phyloP scores from a whole-genome alignment of 2,113 vertebrate species.

The Accipiter virgatus region DNA sequence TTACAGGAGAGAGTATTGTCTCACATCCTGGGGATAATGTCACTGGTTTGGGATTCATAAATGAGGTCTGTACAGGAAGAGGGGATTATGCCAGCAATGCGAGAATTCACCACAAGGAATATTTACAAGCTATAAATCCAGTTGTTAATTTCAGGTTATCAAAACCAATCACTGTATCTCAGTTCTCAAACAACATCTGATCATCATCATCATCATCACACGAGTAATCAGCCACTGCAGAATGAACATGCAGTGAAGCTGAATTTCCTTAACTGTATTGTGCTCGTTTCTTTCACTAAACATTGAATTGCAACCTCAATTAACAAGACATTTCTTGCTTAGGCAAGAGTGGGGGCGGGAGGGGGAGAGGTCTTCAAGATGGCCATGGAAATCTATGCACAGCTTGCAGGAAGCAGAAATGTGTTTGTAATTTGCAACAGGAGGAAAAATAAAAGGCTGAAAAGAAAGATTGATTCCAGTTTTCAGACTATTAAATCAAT shows the following conservation, averaged over 20 bases:
- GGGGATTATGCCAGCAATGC: constrained; percentile 45
- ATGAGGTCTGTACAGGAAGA: constrained; percentile 63
- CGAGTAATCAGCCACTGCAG: not conserved
- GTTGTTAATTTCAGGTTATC: constrained; percentile 75
- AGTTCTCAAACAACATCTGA: constrained; percentile 55
- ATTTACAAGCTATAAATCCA: constrained; percentile 75
- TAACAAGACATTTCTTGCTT: constrained; percentile 60
- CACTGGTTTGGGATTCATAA: constrained; percentile 55
- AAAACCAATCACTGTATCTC: constrained; percentile 59
- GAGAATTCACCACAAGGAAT: constrained; percentile 62
- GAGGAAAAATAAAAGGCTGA: constrained; percentile 64
- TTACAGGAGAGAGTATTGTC: constrained; percentile 14
- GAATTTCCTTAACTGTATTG: not conserved
- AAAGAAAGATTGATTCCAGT: constrained; percentile 63
- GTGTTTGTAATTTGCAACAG: constrained; percentile 72
- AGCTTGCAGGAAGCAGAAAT: constrained; percentile 61
- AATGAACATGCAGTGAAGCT: not conserved
- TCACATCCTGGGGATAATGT: constrained; percentile 52
- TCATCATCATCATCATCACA: constrained; percentile 30
- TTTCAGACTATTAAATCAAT: constrained; percentile 68
- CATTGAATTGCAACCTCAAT: constrained; percentile 69
- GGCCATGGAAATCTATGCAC: not conserved
- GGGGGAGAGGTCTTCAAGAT: constrained; percentile 20
- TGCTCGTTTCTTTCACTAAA: constrained; percentile 23
- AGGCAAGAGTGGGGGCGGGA: not conserved